Percentiles rank a stretch among this genome's conserved stretches.
phyloP scores from a whole-genome alignment of 2,888 invertebrate species.

The Seladonia tumulorum region DNA sequence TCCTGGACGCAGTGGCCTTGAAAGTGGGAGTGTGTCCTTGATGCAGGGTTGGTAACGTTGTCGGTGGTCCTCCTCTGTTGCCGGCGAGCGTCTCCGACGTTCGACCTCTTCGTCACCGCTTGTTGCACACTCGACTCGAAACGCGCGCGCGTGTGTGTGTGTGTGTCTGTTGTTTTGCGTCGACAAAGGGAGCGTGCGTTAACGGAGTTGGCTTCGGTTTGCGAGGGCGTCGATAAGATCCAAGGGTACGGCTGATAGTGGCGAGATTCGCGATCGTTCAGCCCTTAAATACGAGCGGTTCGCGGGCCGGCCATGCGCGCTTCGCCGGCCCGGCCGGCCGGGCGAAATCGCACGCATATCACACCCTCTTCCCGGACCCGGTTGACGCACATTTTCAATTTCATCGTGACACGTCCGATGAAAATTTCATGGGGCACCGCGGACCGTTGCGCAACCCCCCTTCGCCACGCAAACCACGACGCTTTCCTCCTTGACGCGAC shows the following conservation, averaged over 20 bases:
- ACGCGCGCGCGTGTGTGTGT: too few relatives aligned
- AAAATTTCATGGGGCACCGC: conserved; percentile 54
- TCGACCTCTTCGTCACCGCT: not conserved
- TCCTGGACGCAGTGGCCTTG: not conserved
- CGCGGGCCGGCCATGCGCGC: conserved; percentile 78
- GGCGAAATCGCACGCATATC: conserved; percentile 59
- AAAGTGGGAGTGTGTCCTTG: not conserved
- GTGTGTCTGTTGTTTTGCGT: not conserved
- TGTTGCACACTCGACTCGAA: not conserved
- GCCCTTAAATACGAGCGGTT: conserved; percentile 81
- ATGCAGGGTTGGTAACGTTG: not conserved
- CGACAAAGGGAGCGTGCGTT: not conserved
- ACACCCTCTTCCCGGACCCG: conserved; percentile 30
- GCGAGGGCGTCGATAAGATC: conserved; percentile 20
- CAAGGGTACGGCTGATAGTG: conserved; percentile 75
- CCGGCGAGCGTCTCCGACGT: not conserved
- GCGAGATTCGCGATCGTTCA: conserved; percentile 76
- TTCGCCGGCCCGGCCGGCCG: conserved; percentile 70
- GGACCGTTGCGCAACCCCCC: conserved; percentile 35
- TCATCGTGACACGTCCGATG: conserved; percentile 45
- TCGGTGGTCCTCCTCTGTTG: not conserved
- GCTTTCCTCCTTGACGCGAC: not conserved
- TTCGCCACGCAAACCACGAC: not conserved
- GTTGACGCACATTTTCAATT: conserved; percentile 70
- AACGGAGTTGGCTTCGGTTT: not conserved